phyloP scores from a whole-genome alignment of 2,888 invertebrate species.

The Chloroclystis v-ata region DNA sequence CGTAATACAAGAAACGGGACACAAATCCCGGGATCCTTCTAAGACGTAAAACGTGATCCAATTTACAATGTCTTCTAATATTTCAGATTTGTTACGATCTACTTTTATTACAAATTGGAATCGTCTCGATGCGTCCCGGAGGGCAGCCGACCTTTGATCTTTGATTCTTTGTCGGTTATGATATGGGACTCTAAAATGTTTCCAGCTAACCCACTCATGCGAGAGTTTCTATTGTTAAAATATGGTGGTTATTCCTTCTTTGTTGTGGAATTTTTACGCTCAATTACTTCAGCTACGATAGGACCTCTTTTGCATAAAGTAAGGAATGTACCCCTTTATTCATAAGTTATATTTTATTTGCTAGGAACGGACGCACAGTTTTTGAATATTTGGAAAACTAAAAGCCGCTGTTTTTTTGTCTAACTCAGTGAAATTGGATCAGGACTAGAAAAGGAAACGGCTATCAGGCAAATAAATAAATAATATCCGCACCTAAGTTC shows the following conservation, averaged over 20 bases:
- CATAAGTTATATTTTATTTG: too few relatives aligned
- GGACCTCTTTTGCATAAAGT: too few relatives aligned
- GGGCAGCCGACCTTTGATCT: constrained; percentile 46
- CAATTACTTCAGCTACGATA: too few relatives aligned
- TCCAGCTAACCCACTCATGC: constrained; percentile 27
- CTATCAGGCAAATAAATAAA: too few relatives aligned
- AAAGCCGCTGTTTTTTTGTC: too few relatives aligned
- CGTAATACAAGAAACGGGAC: constrained; percentile 40
- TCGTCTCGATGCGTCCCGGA: constrained; percentile 54
- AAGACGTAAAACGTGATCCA: constrained; percentile 65
- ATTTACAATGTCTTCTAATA: constrained; percentile 62
- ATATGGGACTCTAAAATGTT: constrained; percentile 35
- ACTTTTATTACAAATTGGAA: constrained; percentile 68
- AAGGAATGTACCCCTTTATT: too few relatives aligned
- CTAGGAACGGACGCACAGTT: too few relatives aligned
- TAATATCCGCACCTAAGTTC: not conserved
- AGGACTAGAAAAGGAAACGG: too few relatives aligned
- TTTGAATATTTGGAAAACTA: too few relatives aligned
- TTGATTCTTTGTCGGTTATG: constrained; percentile 43
- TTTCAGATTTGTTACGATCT: constrained; percentile 65
- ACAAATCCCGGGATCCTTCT: constrained; percentile 46
- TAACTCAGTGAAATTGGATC: too few relatives aligned
- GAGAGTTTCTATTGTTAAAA: not conserved
- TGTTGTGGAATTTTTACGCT: too few relatives aligned
- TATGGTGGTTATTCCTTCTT: too few relatives aligned